phyloP scores from a whole-genome alignment of 2,888 invertebrate genomes.

The Dynastes tityus region DNA sequence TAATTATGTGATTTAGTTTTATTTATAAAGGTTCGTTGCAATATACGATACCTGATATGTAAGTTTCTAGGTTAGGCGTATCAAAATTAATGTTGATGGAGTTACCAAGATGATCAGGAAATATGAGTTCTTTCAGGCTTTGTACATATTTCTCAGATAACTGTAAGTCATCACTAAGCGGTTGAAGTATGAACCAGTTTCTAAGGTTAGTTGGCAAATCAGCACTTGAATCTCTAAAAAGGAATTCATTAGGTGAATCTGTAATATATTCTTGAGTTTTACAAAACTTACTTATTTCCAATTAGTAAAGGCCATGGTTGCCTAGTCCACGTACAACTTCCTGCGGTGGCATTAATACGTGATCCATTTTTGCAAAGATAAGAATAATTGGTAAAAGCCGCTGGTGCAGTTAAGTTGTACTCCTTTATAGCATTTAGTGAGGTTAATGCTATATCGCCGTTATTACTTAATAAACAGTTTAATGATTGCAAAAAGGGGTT shows the following conservation, averaged over 20 bases:
- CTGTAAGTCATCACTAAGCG: not conserved
- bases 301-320: slow-evolving; percentile 78
- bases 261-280: not conserved
- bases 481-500: slow-evolving; percentile 68
- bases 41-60: slow-evolving; percentile 10
- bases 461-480: slow-evolving; percentile 71
- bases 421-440: slow-evolving; percentile 67
- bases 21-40: not conserved
- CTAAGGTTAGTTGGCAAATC: not conserved
- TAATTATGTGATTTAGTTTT: not conserved
- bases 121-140: slow-evolving; percentile 20
- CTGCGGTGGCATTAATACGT: slow-evolving; percentile 53
- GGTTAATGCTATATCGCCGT: slow-evolving; percentile 75
- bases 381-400: slow-evolving; percentile 31
- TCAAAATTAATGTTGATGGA: slow-evolving; percentile 10
- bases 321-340: slow-evolving; percentile 75
- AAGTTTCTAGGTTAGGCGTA: not conserved
- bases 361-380: slow-evolving; percentile 65
- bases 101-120: not conserved
- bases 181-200: slow-evolving; percentile 7
- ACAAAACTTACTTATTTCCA: slow-evolving; percentile 70
- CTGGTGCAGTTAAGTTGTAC: not conserved
- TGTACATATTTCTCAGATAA: slow-evolving; percentile 11
- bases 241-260: not conserved
- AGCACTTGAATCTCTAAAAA: not conserved